A percentile compares a stretch with the other conserved stretches of the same genome.
These are phyloP conservation scores for Gerris buenoi DNA, from an alignment of 1,140 invertebrate species.

Conservation along the genomic window DNA sequence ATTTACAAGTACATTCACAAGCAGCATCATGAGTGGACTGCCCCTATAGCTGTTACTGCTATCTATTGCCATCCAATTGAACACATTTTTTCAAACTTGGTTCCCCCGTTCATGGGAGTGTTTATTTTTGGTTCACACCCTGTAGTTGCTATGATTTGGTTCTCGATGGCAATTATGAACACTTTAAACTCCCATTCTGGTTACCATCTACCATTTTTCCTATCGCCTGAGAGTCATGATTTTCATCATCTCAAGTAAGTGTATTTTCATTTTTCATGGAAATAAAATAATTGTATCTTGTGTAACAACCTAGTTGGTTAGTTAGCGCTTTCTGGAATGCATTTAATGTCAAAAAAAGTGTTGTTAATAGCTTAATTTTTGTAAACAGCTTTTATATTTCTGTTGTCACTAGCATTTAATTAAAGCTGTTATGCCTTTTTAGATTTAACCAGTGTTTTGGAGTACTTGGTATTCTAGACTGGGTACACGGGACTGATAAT, in stretches of 20 bases:
- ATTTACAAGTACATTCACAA: conserved; percentile 77
- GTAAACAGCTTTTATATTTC: no score
- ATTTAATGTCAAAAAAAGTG: no score
- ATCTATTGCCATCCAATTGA: conserved; percentile 79
- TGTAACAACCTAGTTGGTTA: no score
- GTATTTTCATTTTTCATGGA: no score
- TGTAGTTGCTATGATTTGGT: conserved; percentile 69
- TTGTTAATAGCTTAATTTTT: no score
- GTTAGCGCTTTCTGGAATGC: no score
- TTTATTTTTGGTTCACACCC: conserved; percentile 67
- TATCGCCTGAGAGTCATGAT: conserved; percentile 80
- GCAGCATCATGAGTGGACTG: conserved; percentile 74
- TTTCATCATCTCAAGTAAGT: conserved; percentile 77
- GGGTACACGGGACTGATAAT: conserved; percentile 69
- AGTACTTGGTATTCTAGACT: conserved; percentile 66
- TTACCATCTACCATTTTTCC: conserved; percentile 76
- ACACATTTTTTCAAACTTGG: conserved; percentile 65
- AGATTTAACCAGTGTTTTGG: conserved; percentile 79
- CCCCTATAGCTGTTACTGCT: conserved; percentile 64
- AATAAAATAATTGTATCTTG: no score
- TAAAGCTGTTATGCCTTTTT: no score
- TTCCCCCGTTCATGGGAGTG: conserved; percentile 66
- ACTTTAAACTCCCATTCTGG: conserved; percentile 77
- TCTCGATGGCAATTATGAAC: conserved; percentile 57
- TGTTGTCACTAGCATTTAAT: no score